Conservation (phyloP, 2,113 vertebrate genomes). For the Tauraco erythrolophus region DNA sequence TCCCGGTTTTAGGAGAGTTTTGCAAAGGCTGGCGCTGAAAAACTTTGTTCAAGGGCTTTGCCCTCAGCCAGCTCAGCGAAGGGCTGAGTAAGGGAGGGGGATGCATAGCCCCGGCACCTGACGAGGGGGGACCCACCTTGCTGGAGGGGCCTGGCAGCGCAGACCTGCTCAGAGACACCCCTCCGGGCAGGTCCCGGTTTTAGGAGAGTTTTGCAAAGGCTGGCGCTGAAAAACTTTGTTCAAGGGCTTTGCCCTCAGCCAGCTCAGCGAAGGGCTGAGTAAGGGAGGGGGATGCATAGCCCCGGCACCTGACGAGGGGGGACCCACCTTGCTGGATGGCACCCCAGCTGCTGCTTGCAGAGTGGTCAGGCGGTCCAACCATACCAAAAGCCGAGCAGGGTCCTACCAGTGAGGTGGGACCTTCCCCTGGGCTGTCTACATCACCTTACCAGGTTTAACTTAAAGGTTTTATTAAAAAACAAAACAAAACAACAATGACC, state of each 20-base stretch:
- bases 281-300: rapidly evolving
- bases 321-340: neutral
- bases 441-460: neutral
- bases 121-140: neutral
- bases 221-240: neutral
- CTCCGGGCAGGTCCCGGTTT: neutral
- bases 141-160: rapidly evolving
- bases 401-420: rapidly evolving
- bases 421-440: neutral
- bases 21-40: neutral
- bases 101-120: neutral
- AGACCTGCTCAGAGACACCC: neutral
- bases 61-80: neutral
- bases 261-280: neutral
- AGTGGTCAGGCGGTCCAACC: rapidly evolving
- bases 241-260: neutral
- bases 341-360: neutral
- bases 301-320: neutral
- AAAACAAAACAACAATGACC: neutral
- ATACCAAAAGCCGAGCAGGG: neutral
- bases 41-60: neutral
- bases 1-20: neutral
- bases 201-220: neutral
- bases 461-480: neutral
- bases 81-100: rapidly evolving